phyloP scores from a whole-genome alignment of 2,888 invertebrate genomes.

The Steinernema carpocapsae region DNA sequence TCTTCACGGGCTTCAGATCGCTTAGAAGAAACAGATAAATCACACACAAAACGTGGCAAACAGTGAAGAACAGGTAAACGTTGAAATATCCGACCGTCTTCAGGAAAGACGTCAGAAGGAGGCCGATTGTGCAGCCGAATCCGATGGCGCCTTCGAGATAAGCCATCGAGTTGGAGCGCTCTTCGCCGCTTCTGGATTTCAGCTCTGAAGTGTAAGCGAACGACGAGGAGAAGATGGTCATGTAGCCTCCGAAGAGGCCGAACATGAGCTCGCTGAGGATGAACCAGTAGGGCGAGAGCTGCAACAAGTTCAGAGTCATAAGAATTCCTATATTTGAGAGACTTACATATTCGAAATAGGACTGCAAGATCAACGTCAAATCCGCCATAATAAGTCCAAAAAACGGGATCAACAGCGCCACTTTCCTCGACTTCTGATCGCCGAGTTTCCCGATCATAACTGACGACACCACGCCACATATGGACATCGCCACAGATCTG shows the following conservation, averaged over 20 bases:
- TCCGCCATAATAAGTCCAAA: slow-evolving; percentile 50
- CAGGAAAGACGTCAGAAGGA: slow-evolving; percentile 35
- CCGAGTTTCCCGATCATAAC: slow-evolving; percentile 45
- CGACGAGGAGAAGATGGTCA: slow-evolving; percentile 45
- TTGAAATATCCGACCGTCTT: slow-evolving; percentile 18
- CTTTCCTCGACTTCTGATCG: slow-evolving; percentile 47
- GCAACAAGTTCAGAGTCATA: slow-evolving; percentile 20
- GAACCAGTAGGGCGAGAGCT: slow-evolving; percentile 45
- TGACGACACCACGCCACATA: slow-evolving; percentile 47
- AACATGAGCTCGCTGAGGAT: slow-evolving; percentile 50
- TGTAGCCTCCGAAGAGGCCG: slow-evolving; percentile 52
- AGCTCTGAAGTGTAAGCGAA: slow-evolving; percentile 38
- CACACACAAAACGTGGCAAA: slow-evolving; percentile 31
- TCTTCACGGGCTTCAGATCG: slow-evolving; percentile 34
- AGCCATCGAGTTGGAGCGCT: slow-evolving; percentile 39
- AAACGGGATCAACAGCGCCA: slow-evolving; percentile 50
- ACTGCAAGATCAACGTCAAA: slow-evolving; percentile 46
- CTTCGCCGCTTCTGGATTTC: background rate
- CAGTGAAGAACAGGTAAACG: slow-evolving; percentile 31
- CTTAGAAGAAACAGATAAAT: slow-evolving; percentile 29
- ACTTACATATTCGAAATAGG: slow-evolving; percentile 21
- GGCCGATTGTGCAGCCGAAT: slow-evolving; percentile 36
- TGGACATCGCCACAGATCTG: slow-evolving; percentile 47
- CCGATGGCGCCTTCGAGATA: slow-evolving; percentile 40
- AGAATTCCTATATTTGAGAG: too few species aligned